Conservation (phyloP, 2,888 invertebrate species). For the Phaedon cochleariae region DNA sequence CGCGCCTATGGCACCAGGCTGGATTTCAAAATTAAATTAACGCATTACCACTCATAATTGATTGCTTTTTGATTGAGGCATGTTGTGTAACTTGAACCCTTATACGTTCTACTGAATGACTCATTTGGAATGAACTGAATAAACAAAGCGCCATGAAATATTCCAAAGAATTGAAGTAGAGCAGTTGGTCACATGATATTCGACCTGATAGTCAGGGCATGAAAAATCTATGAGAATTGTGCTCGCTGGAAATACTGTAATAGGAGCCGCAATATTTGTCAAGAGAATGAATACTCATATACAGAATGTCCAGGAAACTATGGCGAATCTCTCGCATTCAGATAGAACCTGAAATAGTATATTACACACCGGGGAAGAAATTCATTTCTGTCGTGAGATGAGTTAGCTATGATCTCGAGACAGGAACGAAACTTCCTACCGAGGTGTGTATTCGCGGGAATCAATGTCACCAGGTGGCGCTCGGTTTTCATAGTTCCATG, state of each 20-base stretch:
- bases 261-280: too few relatives aligned
- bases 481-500: too few relatives aligned
- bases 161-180: neutral
- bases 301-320: too few relatives aligned
- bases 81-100: conserved; percentile 1
- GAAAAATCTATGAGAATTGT: neutral
- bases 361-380: too few relatives aligned
- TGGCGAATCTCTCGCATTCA: neutral
- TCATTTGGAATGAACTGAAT: neutral
- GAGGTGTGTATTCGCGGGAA: too few relatives aligned
- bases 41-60: neutral
- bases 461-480: too few relatives aligned
- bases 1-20: conserved; percentile 1
- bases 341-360: neutral
- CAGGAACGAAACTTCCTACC: too few relatives aligned
- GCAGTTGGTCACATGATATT: neutral
- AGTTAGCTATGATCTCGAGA: too few relatives aligned
- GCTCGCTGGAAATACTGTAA: neutral
- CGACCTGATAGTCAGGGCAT: neutral
- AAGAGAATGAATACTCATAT: too few relatives aligned
- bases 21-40: neutral
- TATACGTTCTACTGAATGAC: neutral
- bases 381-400: too few relatives aligned
- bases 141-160: neutral
- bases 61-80: neutral